These are phyloP conservation scores for Drosophila imparisetae DNA, from an alignment of 2,888 invertebrate species.

Conservation along the genomic window DNA sequence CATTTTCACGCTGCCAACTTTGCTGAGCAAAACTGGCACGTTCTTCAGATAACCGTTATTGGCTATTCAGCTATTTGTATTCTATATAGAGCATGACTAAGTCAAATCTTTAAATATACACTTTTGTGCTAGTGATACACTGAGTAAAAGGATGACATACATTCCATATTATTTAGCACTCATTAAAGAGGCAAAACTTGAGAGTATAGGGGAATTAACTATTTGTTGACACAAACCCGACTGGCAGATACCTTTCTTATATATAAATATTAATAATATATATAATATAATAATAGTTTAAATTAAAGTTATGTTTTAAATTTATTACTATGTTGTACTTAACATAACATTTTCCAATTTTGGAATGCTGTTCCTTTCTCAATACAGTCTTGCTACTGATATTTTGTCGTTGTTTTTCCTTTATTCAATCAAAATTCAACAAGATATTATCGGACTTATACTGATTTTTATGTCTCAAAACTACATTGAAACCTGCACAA, in stretches of 20 bases:
- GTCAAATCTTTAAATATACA: not conserved
- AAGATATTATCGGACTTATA: not conserved
- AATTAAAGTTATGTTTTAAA: not conserved
- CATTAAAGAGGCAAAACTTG: not conserved
- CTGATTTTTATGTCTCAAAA: not conserved
- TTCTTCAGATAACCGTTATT: constrained; percentile 18
- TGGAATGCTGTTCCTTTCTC: not conserved
- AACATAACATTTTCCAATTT: not conserved
- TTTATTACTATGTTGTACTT: not conserved
- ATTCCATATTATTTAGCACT: not conserved
- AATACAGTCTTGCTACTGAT: not conserved
- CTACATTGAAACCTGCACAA: not conserved
- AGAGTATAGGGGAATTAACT: not conserved
- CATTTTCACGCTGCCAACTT: constrained; percentile 63
- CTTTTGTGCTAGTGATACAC: not conserved
- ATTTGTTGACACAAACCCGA: not conserved
- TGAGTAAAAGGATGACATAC: not conserved
- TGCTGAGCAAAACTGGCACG: constrained; percentile 35
- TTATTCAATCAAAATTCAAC: not conserved
- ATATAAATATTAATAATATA: too few species aligned
- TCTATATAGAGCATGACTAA: constrained; percentile 6
- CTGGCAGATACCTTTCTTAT: not conserved
- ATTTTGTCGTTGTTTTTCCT: not conserved
- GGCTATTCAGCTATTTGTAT: constrained; percentile 19
- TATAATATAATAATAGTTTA: too few species aligned